Percentiles rank a stretch among this genome's conserved stretches.
Conservation (phyloP, 2,797 vertebrate genomes). For the Atherinosoma microstoma region DNA sequence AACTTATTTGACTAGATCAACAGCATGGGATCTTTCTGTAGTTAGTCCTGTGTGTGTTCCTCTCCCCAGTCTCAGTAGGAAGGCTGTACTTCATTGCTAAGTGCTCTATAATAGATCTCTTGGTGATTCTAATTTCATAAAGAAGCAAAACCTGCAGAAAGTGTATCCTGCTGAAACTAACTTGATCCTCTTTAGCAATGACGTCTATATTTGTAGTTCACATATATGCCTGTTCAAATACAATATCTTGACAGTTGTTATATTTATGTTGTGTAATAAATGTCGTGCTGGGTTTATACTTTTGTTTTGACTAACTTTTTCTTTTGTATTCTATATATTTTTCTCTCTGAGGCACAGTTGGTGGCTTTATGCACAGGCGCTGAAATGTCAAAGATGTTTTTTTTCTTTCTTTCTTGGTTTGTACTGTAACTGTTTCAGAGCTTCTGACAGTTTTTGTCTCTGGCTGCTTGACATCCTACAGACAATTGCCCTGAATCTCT, state of each 20-base stretch:
- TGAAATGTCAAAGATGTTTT: slow-evolving; percentile 58
- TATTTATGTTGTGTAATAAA: slow-evolving; percentile 94
- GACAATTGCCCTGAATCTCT: slow-evolving; percentile 71
- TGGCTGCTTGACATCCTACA: slow-evolving; percentile 67
- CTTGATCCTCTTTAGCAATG: slow-evolving; percentile 86
- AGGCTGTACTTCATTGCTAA: slow-evolving; percentile 87
- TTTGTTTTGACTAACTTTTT: slow-evolving; percentile 79
- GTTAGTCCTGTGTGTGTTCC: slow-evolving; percentile 83
- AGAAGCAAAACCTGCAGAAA: slow-evolving; percentile 84
- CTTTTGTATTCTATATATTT: slow-evolving; percentile 68
- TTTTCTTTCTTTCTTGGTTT: slow-evolving; percentile 47
- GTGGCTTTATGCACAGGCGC: slow-evolving; percentile 74
- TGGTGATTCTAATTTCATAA: slow-evolving; percentile 79
- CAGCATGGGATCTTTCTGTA: slow-evolving; percentile 87
- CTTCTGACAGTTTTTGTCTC: slow-evolving; percentile 68
- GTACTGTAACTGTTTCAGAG: slow-evolving; percentile 75
- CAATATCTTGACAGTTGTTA: slow-evolving; percentile 87
- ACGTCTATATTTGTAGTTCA: slow-evolving; percentile 89
- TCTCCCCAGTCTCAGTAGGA: slow-evolving; percentile 84
- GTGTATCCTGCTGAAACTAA: slow-evolving; percentile 88
- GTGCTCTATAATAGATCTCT: slow-evolving; percentile 86
- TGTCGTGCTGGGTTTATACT: slow-evolving; percentile 89
- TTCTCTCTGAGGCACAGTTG: slow-evolving; percentile 86
- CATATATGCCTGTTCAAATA: slow-evolving; percentile 90
- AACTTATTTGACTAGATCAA: slow-evolving; percentile 79